Evolutionary conservation across 2,113 vertebrate genomes (phyloP), one percentile per base, ranked within the genome.

Genomic region (Amblyopsis rosae): DNA sequence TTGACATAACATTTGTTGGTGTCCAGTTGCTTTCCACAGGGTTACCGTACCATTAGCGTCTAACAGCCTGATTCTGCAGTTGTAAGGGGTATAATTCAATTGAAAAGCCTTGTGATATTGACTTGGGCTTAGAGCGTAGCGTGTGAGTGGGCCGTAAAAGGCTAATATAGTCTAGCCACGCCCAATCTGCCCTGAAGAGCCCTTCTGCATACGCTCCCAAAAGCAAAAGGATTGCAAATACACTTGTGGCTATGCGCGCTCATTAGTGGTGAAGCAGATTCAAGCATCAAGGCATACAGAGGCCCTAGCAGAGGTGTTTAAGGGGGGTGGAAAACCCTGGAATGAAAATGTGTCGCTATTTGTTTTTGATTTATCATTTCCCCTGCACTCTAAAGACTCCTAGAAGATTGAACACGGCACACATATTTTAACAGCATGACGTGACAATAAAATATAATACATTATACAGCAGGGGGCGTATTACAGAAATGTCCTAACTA

Each of bases 1-100:
- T 89, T 76, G 87, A 87, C 77, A 70, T 70, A 77, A 86, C 79
- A 88, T 87, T 84, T 84, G 83, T 69, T 66, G 79, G 82, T 89
- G 80, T 87, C 79, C 71, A 48, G 46, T 68, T 48, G 65, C 76
- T 86, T 85, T 80, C 67, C 65, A 77, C 15, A 80, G 60, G 59
- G 75, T 80, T 79, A 76, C 59, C 58, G 68, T 57, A 69, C 81
- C 76, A 85, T 87, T 88, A 88, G 84, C 9, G 53, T 17, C 70
- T 53, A 48, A 83, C 84, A 80, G 67, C 74, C 13, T 62, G 72
- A 73, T 70, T 47, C 75, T 75, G 59, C 33, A 17, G 64, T 63
- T 76, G 66, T 66, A 69, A 83, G 47, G 11, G 63, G 32, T 53
- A 78, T 12, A 62, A 82, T 82, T 87, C 80, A 77, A 79, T 79